Evolutionary conservation across 2,113 vertebrate species (phyloP).

Genomic region (Scopus umbretta): DNA sequence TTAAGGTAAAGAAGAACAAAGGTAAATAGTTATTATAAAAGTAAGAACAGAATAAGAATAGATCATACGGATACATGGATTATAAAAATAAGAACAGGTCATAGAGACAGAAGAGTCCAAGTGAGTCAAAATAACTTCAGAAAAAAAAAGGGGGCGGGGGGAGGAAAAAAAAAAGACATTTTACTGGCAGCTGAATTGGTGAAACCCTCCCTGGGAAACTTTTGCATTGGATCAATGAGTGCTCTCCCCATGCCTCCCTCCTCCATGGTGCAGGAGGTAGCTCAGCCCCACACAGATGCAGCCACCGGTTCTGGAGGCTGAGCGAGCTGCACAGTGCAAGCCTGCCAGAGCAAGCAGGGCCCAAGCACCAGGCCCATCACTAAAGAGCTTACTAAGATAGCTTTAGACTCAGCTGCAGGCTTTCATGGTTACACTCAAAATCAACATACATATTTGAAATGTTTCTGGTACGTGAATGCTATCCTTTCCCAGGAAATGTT

Average conservation of each 20-base stretch:
- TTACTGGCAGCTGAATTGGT: background rate
- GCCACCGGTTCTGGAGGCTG: background rate
- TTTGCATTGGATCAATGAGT: background rate
- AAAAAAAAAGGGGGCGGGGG: rapidly evolving
- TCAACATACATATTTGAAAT: background rate
- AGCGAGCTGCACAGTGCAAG: too few relatives aligned
- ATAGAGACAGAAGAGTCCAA: background rate
- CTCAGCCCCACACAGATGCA: too few relatives aligned
- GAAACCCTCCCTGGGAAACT: background rate
- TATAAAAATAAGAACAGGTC: background rate
- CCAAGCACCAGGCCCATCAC: rapidly evolving
- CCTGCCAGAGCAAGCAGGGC: background rate
- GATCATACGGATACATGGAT: background rate
- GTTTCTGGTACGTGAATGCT: background rate
- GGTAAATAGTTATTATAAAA: background rate
- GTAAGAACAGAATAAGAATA: too few relatives aligned
- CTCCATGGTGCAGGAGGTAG: background rate
- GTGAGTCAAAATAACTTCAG: background rate
- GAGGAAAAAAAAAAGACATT: too few relatives aligned
- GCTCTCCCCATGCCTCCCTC: rapidly evolving
- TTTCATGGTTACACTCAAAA: background rate
- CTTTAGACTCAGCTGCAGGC: background rate
- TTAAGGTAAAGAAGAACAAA: background rate
- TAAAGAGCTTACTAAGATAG: background rate
- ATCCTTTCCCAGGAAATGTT: background rate